Conservation (phyloP, 2,888 invertebrate genomes). For the Dyspetes luteomarginatus region DNA sequence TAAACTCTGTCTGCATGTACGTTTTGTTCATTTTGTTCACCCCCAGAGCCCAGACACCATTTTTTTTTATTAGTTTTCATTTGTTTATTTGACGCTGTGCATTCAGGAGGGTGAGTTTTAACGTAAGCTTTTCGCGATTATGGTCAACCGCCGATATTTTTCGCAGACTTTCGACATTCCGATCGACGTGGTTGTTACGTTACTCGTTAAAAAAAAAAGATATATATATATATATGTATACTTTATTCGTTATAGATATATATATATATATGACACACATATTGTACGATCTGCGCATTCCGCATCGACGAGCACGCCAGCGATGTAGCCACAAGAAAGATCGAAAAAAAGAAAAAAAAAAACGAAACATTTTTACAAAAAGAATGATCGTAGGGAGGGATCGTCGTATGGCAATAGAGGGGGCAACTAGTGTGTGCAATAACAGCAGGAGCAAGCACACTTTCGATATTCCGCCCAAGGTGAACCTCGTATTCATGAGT, state of each 20-base stretch:
- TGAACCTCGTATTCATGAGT: slow-evolving; percentile 66
- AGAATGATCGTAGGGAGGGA: slow-evolving; percentile 25
- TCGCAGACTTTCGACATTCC: slow-evolving; percentile 32
- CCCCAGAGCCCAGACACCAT: slow-evolving; percentile 1
- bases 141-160: slow-evolving; percentile 5
- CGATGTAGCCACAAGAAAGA: slow-evolving; percentile 27
- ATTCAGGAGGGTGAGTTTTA: slow-evolving; percentile 7
- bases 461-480: slow-evolving; percentile 66
- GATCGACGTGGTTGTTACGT: neutral
- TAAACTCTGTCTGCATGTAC: slow-evolving; percentile 15
- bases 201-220: slow-evolving; percentile 46
- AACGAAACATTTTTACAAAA: no score
- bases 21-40: neutral
- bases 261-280: slow-evolving; percentile 48
- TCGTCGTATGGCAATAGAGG: slow-evolving; percentile 40
- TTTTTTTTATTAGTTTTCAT: slow-evolving; percentile 23
- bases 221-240: no score
- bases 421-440: slow-evolving; percentile 45
- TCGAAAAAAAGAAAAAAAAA: slow-evolving; percentile 12
- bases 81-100: neutral
- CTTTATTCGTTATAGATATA: no score
- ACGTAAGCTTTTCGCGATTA: neutral
- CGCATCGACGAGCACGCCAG: slow-evolving; percentile 47
- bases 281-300: slow-evolving; percentile 56
- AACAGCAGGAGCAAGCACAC: slow-evolving; percentile 59